Evolutionary conservation across 2,113 vertebrate species (phyloP).

Genomic region (Recurvirostra avosetta): DNA sequence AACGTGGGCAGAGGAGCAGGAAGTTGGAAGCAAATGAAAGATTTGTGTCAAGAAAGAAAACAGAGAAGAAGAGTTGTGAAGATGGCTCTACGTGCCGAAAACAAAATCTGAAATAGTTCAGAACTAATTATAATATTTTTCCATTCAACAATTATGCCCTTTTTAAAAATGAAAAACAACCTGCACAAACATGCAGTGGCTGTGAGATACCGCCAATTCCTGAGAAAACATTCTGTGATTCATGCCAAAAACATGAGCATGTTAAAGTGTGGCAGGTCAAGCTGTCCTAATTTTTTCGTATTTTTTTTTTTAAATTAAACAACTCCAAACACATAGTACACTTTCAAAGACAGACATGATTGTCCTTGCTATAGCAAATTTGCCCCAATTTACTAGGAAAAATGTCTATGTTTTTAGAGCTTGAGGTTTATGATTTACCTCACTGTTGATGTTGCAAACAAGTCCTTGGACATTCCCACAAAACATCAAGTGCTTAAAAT

Average conservation of each 20-base stretch:
- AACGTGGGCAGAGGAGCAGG: constrained; percentile 7
- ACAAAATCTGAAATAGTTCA: constrained; percentile 32
- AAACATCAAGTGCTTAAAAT: background rate
- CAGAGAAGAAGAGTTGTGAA: background rate
- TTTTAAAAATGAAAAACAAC: constrained; percentile 29
- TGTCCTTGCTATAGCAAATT: background rate
- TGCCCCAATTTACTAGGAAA: background rate
- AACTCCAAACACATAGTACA: background rate
- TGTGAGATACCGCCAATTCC: background rate
- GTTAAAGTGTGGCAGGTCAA: background rate
- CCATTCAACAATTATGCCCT: constrained; percentile 42
- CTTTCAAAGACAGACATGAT: background rate
- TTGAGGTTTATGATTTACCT: background rate
- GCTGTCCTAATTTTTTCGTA: background rate
- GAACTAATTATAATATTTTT: constrained; percentile 49
- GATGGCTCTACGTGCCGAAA: background rate
- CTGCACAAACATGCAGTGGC: background rate
- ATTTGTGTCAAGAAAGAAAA: background rate
- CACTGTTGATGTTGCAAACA: background rate
- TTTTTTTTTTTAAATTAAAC: background rate
- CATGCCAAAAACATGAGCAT: background rate
- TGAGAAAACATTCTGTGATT: background rate
- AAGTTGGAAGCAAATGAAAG: constrained; percentile 65
- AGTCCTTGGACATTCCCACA: background rate
- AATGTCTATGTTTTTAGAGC: background rate